Evolutionary conservation across 2,888 invertebrate genomes (phyloP), one percentile per base, ranked within the genome.

Genomic region (Timema cristinae): DNA sequence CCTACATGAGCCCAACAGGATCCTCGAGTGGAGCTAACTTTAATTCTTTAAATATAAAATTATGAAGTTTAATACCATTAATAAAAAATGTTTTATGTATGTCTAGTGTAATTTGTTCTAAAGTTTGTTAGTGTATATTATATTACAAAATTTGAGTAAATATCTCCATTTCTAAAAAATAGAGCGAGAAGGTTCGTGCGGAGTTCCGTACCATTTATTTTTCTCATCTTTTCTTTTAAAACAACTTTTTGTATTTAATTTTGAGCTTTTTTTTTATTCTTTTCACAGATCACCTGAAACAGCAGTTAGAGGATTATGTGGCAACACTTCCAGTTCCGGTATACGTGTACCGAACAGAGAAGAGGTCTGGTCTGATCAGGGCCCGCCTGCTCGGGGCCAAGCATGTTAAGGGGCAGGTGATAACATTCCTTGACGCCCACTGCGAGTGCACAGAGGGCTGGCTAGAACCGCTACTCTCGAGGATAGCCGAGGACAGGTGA

Each of bases 401-500:
- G 81, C 91, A 94, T 81, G 96, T 95, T 8, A 91, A 88, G 78
- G 98, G 97, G 73, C 91, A 95, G 83, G 93, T 95, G 70, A 91
- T 97, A 77, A 98, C 97, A 13, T 99, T 99, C 85, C 85, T 99
- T 72, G 99, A 99, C 82, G 97, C 98, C 2, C 98, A 99, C 82
- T 98, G 98, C 82, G 98, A 99, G 83, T 98, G 98, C 80, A 94
- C 95, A 71, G 95, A 95, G 84, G 98, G 98, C n/a, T 99, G 99
- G 98, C 83, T 99, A 76, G 98, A 98, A 81, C 98, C 98, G 1
- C 85, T 99, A 15, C 82, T 99, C 71, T 89, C 94, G 47, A 89
- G 98, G 78, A 97, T 99, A 77, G 95, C 94, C 7, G 90, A 94
- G 81, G 93, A 99, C 84, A 88, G 86, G 86, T 87, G 75, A 71